phyloP scores from a whole-genome alignment of 2,113 vertebrate genomes.

The Erpornis zantholeuca region DNA sequence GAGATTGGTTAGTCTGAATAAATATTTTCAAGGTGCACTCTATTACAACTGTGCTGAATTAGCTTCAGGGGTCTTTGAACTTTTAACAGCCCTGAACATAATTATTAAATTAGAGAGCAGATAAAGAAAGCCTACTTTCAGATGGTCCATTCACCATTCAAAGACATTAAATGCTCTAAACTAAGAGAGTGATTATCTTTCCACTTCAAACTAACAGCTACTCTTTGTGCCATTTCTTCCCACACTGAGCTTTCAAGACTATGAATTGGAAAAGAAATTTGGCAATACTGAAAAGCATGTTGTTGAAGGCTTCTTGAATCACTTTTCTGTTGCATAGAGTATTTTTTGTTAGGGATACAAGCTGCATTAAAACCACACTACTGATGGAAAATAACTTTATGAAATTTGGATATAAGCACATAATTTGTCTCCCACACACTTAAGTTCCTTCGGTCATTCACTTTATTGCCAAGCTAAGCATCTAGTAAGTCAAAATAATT shows the following conservation, averaged over 20 bases:
- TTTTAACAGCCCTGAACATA: neutral
- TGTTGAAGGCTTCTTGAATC: slow-evolving; percentile 34
- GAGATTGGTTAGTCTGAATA: neutral
- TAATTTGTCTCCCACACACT: slow-evolving; percentile 24
- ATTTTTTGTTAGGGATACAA: slow-evolving; percentile 17
- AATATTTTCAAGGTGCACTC: neutral
- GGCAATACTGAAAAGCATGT: slow-evolving; percentile 31
- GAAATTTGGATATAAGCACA: slow-evolving; percentile 13
- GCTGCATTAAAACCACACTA: slow-evolving; percentile 20
- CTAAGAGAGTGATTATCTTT: slow-evolving; percentile 34
- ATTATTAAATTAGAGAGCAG: slow-evolving; percentile 5
- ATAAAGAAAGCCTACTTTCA: slow-evolving; percentile 25
- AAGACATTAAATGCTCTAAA: slow-evolving; percentile 22
- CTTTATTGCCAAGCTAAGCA: slow-evolving; percentile 33
- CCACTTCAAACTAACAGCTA: slow-evolving; percentile 40
- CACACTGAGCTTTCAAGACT: slow-evolving; percentile 15
- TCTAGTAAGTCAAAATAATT: slow-evolving; percentile 26
- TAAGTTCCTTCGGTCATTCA: neutral
- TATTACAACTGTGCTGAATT: neutral
- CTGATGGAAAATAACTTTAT: neutral
- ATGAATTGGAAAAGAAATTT: slow-evolving; percentile 36
- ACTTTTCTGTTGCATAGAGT: neutral
- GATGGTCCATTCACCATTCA: slow-evolving; percentile 24
- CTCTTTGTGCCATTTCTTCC: slow-evolving; percentile 52
- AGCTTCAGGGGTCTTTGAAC: neutral